Evolutionary conservation across 1,140 invertebrate genomes (phyloP).

Genomic region (Drosophila prosaltans): DNA sequence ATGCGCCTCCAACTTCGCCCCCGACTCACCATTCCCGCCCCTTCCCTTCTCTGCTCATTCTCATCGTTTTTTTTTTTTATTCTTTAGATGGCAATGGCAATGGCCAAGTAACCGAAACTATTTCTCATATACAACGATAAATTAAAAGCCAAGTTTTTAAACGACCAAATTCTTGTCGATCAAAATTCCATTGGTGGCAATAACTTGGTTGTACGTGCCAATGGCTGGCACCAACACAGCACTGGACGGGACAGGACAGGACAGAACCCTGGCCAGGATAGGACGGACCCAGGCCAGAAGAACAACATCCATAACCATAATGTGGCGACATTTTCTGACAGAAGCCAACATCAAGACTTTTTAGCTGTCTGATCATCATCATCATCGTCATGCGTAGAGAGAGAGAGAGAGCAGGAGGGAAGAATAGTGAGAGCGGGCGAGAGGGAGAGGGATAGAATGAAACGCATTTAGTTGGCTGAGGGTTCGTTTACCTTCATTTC

Average conservation of each 20-base stretch:
- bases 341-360: constrained; percentile 1
- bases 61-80: background rate
- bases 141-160: constrained; percentile 82
- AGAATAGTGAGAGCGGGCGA: too few species aligned
- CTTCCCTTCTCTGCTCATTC: constrained; percentile 2
- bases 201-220: constrained; percentile 78
- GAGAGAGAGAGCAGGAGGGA: background rate
- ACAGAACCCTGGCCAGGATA: background rate
- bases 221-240: constrained; percentile 54
- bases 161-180: constrained; percentile 83
- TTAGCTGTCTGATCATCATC: background rate
- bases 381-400: background rate
- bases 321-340: constrained; percentile 23
- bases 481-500: constrained; percentile 25
- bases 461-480: constrained; percentile 41
- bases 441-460: constrained; percentile 7
- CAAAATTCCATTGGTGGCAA: constrained; percentile 82
- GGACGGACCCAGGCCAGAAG: background rate
- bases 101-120: constrained; percentile 74
- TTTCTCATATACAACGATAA: constrained; percentile 83
- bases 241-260: background rate
- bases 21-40: background rate
- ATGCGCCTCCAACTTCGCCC: constrained; percentile 37
- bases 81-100: constrained; percentile 28
- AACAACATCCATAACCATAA: constrained; percentile 49